These are phyloP conservation scores for Bruchidius siliquastri DNA, from an alignment of 2,888 invertebrate genomes.

Conservation along the genomic window DNA sequence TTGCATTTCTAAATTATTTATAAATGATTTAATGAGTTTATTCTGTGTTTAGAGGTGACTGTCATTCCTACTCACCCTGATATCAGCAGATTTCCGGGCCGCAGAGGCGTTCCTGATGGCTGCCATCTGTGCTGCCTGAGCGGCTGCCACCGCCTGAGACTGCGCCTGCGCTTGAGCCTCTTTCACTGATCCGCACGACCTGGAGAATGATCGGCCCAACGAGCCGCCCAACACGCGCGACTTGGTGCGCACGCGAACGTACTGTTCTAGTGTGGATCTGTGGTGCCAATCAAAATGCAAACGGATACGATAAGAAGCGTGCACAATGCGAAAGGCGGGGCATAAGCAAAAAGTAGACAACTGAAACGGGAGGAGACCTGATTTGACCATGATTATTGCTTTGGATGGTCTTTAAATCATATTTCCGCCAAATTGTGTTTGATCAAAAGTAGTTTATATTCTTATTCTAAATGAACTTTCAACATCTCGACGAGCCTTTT, in stretches of 20 bases:
- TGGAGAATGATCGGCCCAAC: slow-evolving; percentile 61
- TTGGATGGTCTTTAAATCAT: no score
- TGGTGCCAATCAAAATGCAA: slow-evolving; percentile 6
- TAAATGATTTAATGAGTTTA: no score
- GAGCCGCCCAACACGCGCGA: slow-evolving; percentile 61
- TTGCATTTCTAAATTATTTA: no score
- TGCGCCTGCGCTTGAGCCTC: background rate
- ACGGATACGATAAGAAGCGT: slow-evolving; percentile 12
- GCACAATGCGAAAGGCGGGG: background rate
- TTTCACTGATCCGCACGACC: slow-evolving; percentile 51
- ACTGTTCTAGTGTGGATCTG: slow-evolving; percentile 52
- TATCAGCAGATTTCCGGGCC: background rate
- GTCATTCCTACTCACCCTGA: background rate
- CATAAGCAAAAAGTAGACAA: background rate
- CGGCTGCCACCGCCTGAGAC: background rate
- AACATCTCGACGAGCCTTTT: no score
- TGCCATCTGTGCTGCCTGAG: background rate
- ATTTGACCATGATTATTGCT: no score
- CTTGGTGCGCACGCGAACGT: slow-evolving; percentile 57
- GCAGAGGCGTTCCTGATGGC: background rate
- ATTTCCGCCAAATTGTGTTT: no score
- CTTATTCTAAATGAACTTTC: no score
- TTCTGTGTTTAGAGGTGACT: no score
- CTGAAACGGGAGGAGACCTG: no score
- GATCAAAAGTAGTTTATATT: no score